Percentiles rank a stretch among this genome's conserved stretches.
Evolutionary conservation across 2,888 invertebrate species (phyloP).

Genomic region (Electrophaes corylata): DNA sequence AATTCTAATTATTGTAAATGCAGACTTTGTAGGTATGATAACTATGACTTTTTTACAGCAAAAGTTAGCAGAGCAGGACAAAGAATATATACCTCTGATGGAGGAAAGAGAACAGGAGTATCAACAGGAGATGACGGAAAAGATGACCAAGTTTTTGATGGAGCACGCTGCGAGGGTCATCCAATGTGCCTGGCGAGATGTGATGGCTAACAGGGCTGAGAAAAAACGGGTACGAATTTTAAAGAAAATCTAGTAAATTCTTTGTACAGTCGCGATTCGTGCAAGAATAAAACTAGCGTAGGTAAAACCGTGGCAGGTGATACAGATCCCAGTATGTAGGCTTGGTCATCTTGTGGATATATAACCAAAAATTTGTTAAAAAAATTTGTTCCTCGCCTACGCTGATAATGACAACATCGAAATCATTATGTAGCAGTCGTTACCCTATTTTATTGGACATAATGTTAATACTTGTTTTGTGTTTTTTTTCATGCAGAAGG

Average conservation of each 20-base stretch:
- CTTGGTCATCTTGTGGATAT: too few relatives aligned
- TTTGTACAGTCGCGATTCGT: too few relatives aligned
- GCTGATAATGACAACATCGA: too few relatives aligned
- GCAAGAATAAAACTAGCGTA: too few relatives aligned
- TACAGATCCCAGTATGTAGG: too few relatives aligned
- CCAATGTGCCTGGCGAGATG: conserved; percentile 71
- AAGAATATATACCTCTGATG: conserved; percentile 80
- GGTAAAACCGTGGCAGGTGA: too few relatives aligned
- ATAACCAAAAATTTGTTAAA: too few relatives aligned
- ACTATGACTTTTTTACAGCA: conserved; percentile 15
- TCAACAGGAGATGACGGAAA: conserved; percentile 78
- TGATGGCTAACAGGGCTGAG: conserved; percentile 66
- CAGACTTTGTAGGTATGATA: neutral
- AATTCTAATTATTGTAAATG: neutral
- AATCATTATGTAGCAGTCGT: too few relatives aligned
- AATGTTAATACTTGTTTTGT: neutral
- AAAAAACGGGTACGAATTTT: conserved; percentile 66
- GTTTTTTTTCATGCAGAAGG: conserved; percentile 63
- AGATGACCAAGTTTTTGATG: conserved; percentile 72
- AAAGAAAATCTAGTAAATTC: neutral
- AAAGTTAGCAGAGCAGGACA: conserved; percentile 28
- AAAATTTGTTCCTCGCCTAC: too few relatives aligned
- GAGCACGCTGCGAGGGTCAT: conserved; percentile 76
- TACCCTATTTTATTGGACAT: too few relatives aligned
- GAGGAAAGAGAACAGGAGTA: conserved; percentile 83